Evolutionary conservation across 2,888 invertebrate species (phyloP).

Genomic region (Tachystola acroxantha): DNA sequence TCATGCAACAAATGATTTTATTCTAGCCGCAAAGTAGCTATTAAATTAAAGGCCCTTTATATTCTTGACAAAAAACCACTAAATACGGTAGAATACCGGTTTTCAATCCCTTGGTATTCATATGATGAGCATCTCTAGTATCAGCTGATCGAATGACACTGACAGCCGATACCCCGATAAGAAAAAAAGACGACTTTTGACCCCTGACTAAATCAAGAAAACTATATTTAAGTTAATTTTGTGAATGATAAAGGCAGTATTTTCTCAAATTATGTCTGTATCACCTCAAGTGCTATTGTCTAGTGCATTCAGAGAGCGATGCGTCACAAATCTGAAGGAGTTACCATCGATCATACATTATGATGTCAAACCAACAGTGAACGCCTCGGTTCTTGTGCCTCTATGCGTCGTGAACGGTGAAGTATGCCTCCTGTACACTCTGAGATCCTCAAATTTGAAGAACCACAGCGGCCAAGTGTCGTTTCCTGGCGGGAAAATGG

Average conservation of each 20-base stretch:
- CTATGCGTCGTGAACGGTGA: constrained; percentile 83
- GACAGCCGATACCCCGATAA: background rate
- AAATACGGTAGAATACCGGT: no score
- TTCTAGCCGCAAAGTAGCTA: no score
- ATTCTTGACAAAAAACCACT: no score
- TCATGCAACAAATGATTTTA: no score
- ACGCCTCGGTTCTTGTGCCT: constrained; percentile 91
- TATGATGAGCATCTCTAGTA: background rate
- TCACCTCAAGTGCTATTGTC: constrained; percentile 65
- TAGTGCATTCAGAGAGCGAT: constrained; percentile 73
- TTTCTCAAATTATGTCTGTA: constrained; percentile 34
- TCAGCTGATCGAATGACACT: background rate
- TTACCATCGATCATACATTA: constrained; percentile 67
- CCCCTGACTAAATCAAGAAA: background rate
- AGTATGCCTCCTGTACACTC: constrained; percentile 89
- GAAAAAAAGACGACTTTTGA: no score
- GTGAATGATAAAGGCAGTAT: constrained; percentile 1
- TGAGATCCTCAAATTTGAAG: constrained; percentile 85
- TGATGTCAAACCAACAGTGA: constrained; percentile 39
- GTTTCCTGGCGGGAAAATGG: constrained; percentile 90
- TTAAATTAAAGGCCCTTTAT: no score
- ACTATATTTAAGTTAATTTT: background rate
- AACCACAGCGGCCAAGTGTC: constrained; percentile 91
- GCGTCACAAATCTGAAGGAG: constrained; percentile 76
- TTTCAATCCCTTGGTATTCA: no score